These are phyloP conservation scores for Hippocampus kuda DNA, from an alignment of 2,797 vertebrate genomes.

Conservation along the genomic window DNA sequence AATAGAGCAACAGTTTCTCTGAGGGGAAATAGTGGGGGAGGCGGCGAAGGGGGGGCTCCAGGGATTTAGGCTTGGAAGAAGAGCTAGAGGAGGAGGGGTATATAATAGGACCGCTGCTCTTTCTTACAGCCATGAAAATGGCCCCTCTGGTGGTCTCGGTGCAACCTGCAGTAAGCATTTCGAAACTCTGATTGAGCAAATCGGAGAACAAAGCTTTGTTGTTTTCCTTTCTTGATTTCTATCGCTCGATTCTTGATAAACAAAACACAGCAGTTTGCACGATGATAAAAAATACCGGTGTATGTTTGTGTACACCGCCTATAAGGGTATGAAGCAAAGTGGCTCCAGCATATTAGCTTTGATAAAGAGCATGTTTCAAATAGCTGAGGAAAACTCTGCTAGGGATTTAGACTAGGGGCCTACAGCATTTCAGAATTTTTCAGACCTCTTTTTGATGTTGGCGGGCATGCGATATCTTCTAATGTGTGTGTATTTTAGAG, in stretches of 20 bases:
- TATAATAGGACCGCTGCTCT: conserved; percentile 2
- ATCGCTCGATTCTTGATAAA: conserved; percentile 17
- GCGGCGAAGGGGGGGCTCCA: conserved; percentile 15
- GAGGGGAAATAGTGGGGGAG: conserved; percentile 52
- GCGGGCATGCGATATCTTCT: not conserved
- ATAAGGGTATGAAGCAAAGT: not conserved
- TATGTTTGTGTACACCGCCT: not conserved
- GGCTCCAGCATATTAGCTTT: not conserved
- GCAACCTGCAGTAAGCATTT: not conserved
- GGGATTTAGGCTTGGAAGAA: conserved; percentile 12
- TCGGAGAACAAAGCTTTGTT: conserved; percentile 22
- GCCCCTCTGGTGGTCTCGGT: conserved; percentile 5
- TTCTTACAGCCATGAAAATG: conserved; percentile 19
- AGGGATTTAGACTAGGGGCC: not conserved
- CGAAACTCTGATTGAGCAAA: conserved; percentile 2
- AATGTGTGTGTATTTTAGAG: not conserved
- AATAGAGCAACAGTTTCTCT: conserved; percentile 64
- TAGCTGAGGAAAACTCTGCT: not conserved
- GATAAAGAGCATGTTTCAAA: not conserved
- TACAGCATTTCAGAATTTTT: not conserved
- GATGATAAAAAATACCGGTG: not conserved
- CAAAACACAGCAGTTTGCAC: not conserved
- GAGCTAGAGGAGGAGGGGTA: conserved; percentile 1
- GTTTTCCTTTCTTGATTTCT: conserved; percentile 3
- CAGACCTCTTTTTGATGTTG: conserved; percentile 3